Conservation (phyloP, 2,113 vertebrate genomes). For the Nothocercus nigrocapillus region DNA sequence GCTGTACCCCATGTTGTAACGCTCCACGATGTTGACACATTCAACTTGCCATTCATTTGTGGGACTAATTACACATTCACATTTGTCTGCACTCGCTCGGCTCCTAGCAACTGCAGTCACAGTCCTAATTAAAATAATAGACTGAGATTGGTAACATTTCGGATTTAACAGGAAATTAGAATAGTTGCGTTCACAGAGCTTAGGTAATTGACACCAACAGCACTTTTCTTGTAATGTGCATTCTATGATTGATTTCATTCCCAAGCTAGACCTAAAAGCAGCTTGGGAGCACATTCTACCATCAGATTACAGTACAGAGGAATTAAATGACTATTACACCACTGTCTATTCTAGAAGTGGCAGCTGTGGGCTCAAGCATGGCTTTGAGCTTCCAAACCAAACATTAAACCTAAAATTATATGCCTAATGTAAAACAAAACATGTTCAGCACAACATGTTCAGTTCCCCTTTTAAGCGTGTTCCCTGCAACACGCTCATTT, state of each 20-base stretch:
- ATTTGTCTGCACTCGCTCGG: constrained; percentile 70
- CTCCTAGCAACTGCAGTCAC: constrained; percentile 76
- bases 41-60: constrained; percentile 70
- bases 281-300: constrained; percentile 68
- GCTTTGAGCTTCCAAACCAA: constrained; percentile 50
- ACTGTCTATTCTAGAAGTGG: constrained; percentile 49
- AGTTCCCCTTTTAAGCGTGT: background rate
- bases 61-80: constrained; percentile 73
- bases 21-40: constrained; percentile 64
- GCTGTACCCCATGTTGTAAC: constrained; percentile 34
- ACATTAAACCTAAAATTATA: constrained; percentile 54
- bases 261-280: constrained; percentile 70
- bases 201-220: constrained; percentile 79
- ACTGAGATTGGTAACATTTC: constrained; percentile 77
- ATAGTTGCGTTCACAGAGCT: constrained; percentile 73
- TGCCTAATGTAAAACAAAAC: constrained; percentile 23
- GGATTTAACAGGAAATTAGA: constrained; percentile 82
- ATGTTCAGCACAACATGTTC: background rate
- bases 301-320: constrained; percentile 64
- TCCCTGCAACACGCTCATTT: background rate
- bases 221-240: constrained; percentile 71
- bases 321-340: constrained; percentile 71
- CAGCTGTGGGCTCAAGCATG: background rate
- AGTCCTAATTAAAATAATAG: constrained; percentile 80
- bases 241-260: constrained; percentile 76